These are phyloP conservation scores for Limnephilus rhombicus DNA, from an alignment of 2,888 invertebrate genomes.

Conservation along the genomic window DNA sequence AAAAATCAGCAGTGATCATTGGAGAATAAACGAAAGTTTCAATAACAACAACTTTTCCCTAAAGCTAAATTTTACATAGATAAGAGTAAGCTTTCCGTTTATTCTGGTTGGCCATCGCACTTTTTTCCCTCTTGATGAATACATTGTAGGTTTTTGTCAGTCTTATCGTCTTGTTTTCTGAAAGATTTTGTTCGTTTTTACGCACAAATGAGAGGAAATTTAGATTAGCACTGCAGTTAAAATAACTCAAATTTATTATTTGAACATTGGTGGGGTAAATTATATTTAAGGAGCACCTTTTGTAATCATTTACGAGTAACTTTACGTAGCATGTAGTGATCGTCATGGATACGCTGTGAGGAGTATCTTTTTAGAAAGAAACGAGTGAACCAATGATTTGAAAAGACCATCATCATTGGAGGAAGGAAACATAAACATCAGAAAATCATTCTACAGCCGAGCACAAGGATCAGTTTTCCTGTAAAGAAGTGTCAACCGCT, in stretches of 20 bases:
- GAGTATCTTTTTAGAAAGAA: neutral
- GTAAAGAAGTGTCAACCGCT: no score
- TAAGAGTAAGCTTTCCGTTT: neutral
- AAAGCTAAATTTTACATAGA: neutral
- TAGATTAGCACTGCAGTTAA: no score
- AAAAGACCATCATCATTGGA: neutral
- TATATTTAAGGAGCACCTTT: no score
- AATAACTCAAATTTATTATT: no score
- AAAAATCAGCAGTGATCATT: neutral
- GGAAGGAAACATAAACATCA: neutral
- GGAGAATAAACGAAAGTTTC: neutral
- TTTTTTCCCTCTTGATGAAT: neutral
- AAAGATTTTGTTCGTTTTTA: neutral
- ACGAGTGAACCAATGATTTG: neutral
- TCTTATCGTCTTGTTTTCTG: no score
- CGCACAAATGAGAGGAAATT: no score
- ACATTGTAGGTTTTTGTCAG: neutral
- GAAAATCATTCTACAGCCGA: neutral
- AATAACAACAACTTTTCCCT: neutral
- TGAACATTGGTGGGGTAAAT: no score
- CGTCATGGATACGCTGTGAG: neutral
- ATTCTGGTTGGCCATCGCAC: neutral
- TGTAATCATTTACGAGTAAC: no score
- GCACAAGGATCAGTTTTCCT: no score
- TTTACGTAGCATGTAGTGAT: neutral